phyloP scores from a whole-genome alignment of 2,113 vertebrate species.

The Triplophysa tibetana region DNA sequence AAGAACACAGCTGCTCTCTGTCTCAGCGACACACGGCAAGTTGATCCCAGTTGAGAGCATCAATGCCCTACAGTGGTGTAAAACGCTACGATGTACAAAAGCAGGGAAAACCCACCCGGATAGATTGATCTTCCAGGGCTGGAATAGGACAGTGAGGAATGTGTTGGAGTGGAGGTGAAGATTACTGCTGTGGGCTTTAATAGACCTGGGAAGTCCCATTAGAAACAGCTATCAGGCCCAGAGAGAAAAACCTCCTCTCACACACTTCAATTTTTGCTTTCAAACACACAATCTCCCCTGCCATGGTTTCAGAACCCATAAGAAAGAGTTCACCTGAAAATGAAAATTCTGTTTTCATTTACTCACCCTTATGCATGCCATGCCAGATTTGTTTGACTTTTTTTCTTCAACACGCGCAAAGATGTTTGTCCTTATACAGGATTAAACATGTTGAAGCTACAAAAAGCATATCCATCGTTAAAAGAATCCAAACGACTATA shows the following conservation, averaged over 20 bases:
- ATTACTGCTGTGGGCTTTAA: conserved; percentile 32
- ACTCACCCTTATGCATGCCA: no score
- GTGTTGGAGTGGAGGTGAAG: conserved; percentile 38
- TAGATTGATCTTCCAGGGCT: conserved; percentile 48
- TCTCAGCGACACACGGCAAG: neutral
- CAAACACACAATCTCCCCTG: neutral
- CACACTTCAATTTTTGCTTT: neutral
- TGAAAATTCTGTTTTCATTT: no score
- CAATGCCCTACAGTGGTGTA: neutral
- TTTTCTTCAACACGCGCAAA: no score
- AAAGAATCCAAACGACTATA: no score
- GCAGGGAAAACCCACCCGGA: conserved; percentile 14
- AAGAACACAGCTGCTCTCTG: neutral
- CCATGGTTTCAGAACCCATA: neutral
- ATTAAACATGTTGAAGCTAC: no score
- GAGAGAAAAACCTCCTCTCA: neutral
- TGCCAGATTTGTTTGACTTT: no score
- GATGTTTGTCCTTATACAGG: no score
- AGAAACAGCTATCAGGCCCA: conserved; percentile 32
- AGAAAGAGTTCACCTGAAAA: no score
- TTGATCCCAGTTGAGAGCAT: conserved; percentile 38
- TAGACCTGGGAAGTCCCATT: conserved; percentile 38
- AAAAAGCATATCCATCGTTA: no score
- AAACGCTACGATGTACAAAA: conserved; percentile 31
- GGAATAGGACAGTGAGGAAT: conserved; percentile 52